Evolutionary conservation across 2,888 invertebrate species (phyloP).

Genomic region (Ophion ellenae): DNA sequence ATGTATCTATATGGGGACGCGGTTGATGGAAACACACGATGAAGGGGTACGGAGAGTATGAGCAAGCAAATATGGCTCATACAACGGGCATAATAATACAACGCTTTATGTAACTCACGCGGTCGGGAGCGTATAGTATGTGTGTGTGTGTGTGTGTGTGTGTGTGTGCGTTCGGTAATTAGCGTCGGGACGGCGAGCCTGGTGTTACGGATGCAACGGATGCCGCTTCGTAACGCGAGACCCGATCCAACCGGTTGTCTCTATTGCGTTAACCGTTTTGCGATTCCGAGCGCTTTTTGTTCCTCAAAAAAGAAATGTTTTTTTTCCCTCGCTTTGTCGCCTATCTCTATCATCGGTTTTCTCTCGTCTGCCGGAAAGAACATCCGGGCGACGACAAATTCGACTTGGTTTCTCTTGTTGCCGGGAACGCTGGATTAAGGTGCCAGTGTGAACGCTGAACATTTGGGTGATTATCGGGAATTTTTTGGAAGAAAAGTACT

Average conservation of each 20-base stretch:
- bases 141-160: too few relatives aligned
- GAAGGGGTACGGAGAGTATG: constrained; percentile 41
- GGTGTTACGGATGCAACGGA: constrained; percentile 67
- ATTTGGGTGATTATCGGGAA: too few relatives aligned
- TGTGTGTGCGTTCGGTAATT: constrained; percentile 67
- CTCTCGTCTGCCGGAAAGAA: background rate
- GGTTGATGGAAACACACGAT: constrained; percentile 49
- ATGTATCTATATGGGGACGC: constrained; percentile 5
- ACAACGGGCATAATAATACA: constrained; percentile 63
- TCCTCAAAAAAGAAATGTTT: background rate
- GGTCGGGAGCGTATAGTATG: constrained; percentile 13
- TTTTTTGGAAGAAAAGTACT: too few relatives aligned
- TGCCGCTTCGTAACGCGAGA: constrained; percentile 66
- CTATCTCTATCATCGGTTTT: background rate
- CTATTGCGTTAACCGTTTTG: constrained; percentile 61
- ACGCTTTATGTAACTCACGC: constrained; percentile 68
- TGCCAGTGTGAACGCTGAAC: too few relatives aligned
- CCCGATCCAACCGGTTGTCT: constrained; percentile 61
- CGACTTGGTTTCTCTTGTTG: too few relatives aligned
- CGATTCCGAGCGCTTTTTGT: constrained; percentile 34
- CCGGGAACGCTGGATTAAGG: too few relatives aligned
- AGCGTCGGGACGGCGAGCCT: constrained; percentile 52
- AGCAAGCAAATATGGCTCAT: constrained; percentile 55
- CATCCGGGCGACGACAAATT: too few relatives aligned
- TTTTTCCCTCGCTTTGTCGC: background rate